Conservation (phyloP, 2,888 invertebrate species). For the Scaptomyza polygonia region DNA sequence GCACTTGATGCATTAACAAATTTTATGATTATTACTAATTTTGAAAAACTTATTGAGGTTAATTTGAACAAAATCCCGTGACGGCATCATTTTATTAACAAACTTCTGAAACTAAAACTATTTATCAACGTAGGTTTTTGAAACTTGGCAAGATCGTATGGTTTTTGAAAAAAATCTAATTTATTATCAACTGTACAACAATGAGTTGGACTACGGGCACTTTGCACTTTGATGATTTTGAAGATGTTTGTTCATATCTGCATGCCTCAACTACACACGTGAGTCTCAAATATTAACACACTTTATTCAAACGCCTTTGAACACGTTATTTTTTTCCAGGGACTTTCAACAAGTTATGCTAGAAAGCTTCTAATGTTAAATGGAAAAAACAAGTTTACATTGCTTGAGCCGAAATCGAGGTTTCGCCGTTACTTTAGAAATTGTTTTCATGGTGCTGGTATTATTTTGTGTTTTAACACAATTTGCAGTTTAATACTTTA, state of each 20-base stretch:
- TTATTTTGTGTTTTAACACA: constrained; percentile 13
- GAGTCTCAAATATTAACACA: not conserved
- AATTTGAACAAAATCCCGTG: not conserved
- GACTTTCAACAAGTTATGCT: constrained; percentile 31
- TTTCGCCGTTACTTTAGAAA: not conserved
- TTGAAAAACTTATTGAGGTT: constrained; percentile 16
- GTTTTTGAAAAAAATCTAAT: not conserved
- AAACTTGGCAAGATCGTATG: not conserved
- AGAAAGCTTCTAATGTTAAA: constrained; percentile 12
- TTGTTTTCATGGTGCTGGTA: constrained; percentile 37
- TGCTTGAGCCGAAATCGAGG: not conserved
- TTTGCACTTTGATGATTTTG: not conserved
- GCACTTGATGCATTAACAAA: constrained; percentile 44
- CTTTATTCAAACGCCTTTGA: fast-evolving
- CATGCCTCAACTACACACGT: not conserved
- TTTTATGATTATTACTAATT: constrained; percentile 56
- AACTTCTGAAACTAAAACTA: not conserved
- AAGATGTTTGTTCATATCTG: not conserved
- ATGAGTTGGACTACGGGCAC: not conserved
- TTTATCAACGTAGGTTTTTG: not conserved
- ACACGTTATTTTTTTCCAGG: constrained; percentile 13
- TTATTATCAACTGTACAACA: not conserved
- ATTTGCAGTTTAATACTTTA: constrained; percentile 22
- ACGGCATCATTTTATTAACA: not conserved
- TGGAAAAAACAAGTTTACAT: constrained; percentile 48